Conservation (phyloP, 2,888 invertebrate species). For the Heliconius aoede region DNA sequence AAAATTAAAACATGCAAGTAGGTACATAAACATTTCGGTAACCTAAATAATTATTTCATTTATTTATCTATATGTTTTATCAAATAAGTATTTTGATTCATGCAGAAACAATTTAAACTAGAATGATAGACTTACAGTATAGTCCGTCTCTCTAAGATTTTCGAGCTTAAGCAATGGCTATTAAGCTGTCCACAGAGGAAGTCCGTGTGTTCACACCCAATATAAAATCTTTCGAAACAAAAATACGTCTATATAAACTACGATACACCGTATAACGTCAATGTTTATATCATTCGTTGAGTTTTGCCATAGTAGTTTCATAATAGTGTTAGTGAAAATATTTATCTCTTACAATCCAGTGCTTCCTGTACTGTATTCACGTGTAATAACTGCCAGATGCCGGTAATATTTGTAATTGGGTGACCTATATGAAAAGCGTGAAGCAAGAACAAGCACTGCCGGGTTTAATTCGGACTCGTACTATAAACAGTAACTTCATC, state of each 20-base stretch:
- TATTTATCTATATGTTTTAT: neutral
- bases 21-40: neutral
- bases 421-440: constrained; percentile 55
- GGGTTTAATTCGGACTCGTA: constrained; percentile 66
- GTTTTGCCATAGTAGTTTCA: constrained; percentile 27
- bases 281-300: constrained; percentile 26
- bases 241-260: constrained; percentile 10
- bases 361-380: constrained; percentile 48
- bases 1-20: too few relatives aligned
- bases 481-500: constrained; percentile 65
- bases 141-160: neutral
- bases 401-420: constrained; percentile 51
- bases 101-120: too few relatives aligned
- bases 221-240: neutral
- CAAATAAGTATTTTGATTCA: neutral
- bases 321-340: constrained; percentile 42
- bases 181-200: constrained; percentile 8
- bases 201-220: neutral
- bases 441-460: constrained; percentile 55
- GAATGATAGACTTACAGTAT: too few relatives aligned
- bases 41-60: neutral
- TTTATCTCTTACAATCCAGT: constrained; percentile 42
- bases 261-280: neutral
- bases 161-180: neutral
- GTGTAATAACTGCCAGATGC: constrained; percentile 52